Evolutionary conservation across 2,888 invertebrate genomes (phyloP), one percentile per base, ranked within the genome.

Genomic region (Nysson spinosus): DNA sequence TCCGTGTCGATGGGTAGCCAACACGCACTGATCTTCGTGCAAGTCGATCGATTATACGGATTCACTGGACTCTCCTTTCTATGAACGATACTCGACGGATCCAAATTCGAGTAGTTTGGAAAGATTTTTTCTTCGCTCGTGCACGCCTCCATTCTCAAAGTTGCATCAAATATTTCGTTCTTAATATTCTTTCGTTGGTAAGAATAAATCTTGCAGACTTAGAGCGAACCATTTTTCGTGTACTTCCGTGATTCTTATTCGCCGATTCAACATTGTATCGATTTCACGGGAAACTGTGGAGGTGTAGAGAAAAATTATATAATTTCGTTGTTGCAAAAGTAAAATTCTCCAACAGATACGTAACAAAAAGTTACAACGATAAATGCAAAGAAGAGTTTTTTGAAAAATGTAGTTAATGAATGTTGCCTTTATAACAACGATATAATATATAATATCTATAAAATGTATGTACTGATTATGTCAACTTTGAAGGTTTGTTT

Each of bases 1-100:
- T 69, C 57, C 37, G 54, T 52, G 43, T 62, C 64, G 30, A 62
- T 44, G 16, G 71, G 20, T 11, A 64, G 60, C 63, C 74, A 72
- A 51, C 70, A 69, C 46, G 66, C 4, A 50, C 49, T 47, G 63
- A 58, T 72, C 62, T 67, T 63, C 34, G 69, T 60, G 44, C 71
- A 58, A 43, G 69, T 66, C 34, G 60, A 68, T 56, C 79, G 77
- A 72, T 82, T 77, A 69, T 82, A 81, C 37, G 83, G 82, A 74
- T 83, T 83, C 55, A 72, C 57, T 9, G 80, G 72, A 50, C 79
- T 81, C 44, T 75, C 71, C 42, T 60, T 72, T 42, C 71, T 72
- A 9, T 55, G 54, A 17, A 56, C 39, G 16, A 32, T 37, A 24
- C 12, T 35, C 26, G 47, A 34, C 54, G 49, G 40, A 35, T 30